Conservation (phyloP, 2,888 invertebrate species). For the Dromius quadrimaculatus region DNA sequence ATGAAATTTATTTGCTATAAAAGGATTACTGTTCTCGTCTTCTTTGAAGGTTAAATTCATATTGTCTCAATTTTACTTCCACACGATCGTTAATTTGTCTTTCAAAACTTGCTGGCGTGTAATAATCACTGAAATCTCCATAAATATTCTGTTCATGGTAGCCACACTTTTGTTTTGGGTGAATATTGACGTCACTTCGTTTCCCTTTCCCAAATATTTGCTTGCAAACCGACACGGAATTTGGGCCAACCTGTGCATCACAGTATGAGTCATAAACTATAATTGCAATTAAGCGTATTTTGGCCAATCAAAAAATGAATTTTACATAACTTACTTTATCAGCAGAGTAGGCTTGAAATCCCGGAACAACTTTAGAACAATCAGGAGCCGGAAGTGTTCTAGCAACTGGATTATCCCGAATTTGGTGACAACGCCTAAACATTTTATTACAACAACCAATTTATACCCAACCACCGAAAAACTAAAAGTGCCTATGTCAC, state of each 20-base stretch:
- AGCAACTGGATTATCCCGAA: neutral
- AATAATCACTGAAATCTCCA: neutral
- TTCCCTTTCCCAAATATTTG: constrained; percentile 8
- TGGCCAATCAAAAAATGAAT: too few relatives aligned
- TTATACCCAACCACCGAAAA: constrained; percentile 13
- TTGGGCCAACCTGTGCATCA: constrained; percentile 10
- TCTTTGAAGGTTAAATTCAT: constrained; percentile 66
- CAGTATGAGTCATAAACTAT: too few relatives aligned
- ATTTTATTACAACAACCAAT: neutral
- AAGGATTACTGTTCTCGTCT: constrained; percentile 65
- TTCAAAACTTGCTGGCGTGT: constrained; percentile 10
- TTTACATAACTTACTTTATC: constrained; percentile 26
- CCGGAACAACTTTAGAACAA: constrained; percentile 1
- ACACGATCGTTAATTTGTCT: constrained; percentile 61
- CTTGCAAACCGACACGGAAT: neutral
- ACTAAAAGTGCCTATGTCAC: constrained; percentile 12
- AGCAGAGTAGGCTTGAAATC: constrained; percentile 2
- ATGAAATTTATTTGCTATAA: constrained; percentile 46
- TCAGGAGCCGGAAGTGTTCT: constrained; percentile 1
- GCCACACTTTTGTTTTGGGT: neutral
- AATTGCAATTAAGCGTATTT: too few relatives aligned
- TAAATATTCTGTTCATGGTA: constrained; percentile 22
- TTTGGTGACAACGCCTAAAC: neutral
- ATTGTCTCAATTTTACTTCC: constrained; percentile 67
- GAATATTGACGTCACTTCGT: constrained; percentile 4